Percentiles rank a stretch among this genome's conserved stretches.
These are phyloP conservation scores for Melipona bicolor DNA, from an alignment of 2,888 invertebrate species.

Conservation along the genomic window DNA sequence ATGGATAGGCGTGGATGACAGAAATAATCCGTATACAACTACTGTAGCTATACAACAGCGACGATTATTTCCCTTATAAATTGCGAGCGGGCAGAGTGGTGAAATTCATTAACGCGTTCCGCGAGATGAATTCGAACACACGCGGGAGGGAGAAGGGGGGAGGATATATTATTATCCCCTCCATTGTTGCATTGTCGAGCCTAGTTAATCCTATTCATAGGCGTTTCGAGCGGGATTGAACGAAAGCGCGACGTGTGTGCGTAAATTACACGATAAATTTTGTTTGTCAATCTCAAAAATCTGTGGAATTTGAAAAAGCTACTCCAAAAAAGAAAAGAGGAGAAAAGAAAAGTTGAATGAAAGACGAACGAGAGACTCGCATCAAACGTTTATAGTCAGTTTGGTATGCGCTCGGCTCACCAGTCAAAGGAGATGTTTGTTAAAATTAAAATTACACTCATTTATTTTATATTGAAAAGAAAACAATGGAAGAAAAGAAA, in stretches of 20 bases:
- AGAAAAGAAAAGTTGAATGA: neutral
- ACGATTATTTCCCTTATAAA: neutral
- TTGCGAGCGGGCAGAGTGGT: neutral
- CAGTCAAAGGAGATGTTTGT: neutral
- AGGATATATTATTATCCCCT: neutral
- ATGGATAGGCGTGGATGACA: slow-evolving; percentile 8
- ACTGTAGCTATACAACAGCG: neutral
- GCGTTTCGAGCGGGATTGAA: neutral
- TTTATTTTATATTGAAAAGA: too few species aligned
- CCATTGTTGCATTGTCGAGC: neutral
- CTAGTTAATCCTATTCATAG: slow-evolving; percentile 11
- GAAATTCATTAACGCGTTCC: slow-evolving; percentile 18
- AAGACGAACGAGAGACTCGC: too few species aligned
- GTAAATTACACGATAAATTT: neutral
- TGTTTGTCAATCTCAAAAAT: neutral
- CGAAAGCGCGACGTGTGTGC: neutral
- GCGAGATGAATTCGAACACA: neutral
- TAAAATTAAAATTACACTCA: too few species aligned
- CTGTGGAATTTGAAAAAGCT: too few species aligned
- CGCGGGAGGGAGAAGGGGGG: neutral
- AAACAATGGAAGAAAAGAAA: too few species aligned
- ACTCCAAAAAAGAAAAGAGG: neutral
- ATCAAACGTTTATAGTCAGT: neutral
- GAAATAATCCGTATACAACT: neutral
- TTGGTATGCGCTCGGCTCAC: neutral